Base-by-base conservation (phyloP, 2,888 invertebrate species). In the Drosophila buzzatii region DNA sequence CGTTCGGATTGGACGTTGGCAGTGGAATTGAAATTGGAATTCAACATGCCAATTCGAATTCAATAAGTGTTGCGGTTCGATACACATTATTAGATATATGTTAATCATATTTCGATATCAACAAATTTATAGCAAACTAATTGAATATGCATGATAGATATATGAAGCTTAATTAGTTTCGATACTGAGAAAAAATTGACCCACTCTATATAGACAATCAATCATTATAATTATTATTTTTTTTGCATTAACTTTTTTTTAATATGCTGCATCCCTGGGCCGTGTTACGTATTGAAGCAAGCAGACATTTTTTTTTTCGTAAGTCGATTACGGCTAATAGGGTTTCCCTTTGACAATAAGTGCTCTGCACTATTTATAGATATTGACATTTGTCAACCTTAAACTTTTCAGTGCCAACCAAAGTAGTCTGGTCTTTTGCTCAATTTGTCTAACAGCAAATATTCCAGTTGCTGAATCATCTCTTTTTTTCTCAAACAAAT, bases 321-420 rank as follows among this genome's bases (percentile, higher is more conserved):
- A 79, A 81, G 74, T 57, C 56, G 70, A 79, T 81, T 70, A 49
- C 45, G 55, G 37, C 62, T 88, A 83, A 83, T 74, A 62, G 71
- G 84, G 64, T 82, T 87, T 79, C 53, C 51, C 64, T 47, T 44
- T 10, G 51, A 47, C 51, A 47, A 0, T 18, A 27, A 20, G 51
- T 45, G 31, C 49, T 55, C 41, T 16, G 33, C 47, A 18, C 20
- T 56, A 52, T 57, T 57, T 58, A 57, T 58, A 44, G 39, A 42
- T 47, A 70, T 73, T 70, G 47, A 61, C 42, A 42, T 69, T 73
- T 56, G 64, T 37, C 62, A 45, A 16, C 27, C 62, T 20, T 37
- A 42, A 41, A 37, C 23, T 27, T 14, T 39, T 39, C 18, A 8
- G 47, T 41, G 42, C 52, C 52, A 42, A 1, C 2, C 16, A 47